Conservation (phyloP, 2,797 vertebrate genomes). For the Neoniphon sammara region DNA sequence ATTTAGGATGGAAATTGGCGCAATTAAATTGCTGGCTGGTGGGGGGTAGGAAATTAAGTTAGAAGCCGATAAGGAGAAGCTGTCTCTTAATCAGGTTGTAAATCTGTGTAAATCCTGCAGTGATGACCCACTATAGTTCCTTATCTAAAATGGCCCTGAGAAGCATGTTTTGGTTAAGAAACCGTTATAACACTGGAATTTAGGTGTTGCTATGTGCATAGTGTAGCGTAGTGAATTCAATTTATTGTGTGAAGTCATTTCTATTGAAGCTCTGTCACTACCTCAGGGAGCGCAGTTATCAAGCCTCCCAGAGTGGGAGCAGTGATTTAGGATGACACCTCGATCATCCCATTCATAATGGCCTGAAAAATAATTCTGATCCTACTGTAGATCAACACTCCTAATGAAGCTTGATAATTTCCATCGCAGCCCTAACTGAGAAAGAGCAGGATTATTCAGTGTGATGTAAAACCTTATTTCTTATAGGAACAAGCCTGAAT, state of each 20-base stretch:
- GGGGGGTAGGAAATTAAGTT: slow-evolving; percentile 86
- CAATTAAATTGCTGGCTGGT: slow-evolving; percentile 88
- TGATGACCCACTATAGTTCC: slow-evolving; percentile 87
- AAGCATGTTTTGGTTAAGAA: slow-evolving; percentile 28
- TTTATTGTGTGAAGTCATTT: background rate
- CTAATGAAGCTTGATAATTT: slow-evolving; percentile 58
- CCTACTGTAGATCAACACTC: slow-evolving; percentile 54
- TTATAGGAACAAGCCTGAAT: slow-evolving; percentile 48
- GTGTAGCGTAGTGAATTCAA: background rate
- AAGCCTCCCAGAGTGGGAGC: slow-evolving; percentile 2
- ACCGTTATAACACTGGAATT: slow-evolving; percentile 28
- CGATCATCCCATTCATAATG: slow-evolving; percentile 31
- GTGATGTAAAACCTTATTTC: slow-evolving; percentile 51
- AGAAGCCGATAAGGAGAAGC: slow-evolving; percentile 84
- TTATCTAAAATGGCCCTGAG: slow-evolving; percentile 56
- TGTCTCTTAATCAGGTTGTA: slow-evolving; percentile 85
- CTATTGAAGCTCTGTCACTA: slow-evolving; percentile 11
- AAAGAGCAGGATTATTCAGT: slow-evolving; percentile 42
- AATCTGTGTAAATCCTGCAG: slow-evolving; percentile 86
- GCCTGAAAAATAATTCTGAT: slow-evolving; percentile 45
- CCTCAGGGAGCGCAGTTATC: slow-evolving; percentile 26
- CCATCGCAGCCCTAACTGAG: slow-evolving; percentile 60
- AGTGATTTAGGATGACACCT: slow-evolving; percentile 28
- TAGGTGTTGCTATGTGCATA: background rate
- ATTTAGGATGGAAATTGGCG: slow-evolving; percentile 88